Conservation (phyloP, 1,140 invertebrate genomes). For the Onthophagus taurus region DNA sequence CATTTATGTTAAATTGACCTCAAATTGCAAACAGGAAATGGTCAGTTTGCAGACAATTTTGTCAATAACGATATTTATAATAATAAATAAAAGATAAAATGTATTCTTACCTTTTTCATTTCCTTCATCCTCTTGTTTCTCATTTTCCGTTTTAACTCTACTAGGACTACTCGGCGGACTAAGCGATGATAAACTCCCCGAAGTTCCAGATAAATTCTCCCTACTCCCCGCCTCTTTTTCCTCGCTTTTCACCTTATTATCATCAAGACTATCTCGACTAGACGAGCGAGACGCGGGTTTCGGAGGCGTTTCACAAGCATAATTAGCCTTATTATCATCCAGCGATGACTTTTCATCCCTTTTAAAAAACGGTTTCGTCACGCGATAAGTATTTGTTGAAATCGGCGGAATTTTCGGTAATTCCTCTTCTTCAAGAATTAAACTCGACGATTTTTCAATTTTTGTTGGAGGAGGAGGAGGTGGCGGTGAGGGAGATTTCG, state of each 20-base stretch:
- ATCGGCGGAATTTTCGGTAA: conserved; percentile 1
- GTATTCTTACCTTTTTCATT: too few relatives aligned
- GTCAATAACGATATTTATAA: too few relatives aligned
- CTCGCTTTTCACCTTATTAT: conserved; percentile 18
- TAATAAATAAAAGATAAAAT: too few relatives aligned
- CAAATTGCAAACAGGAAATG: too few relatives aligned
- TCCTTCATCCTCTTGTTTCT: conserved; percentile 44
- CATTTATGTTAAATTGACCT: too few relatives aligned
- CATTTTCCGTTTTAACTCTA: conserved; percentile 40
- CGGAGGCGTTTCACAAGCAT: conserved; percentile 7
- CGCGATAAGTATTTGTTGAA: not conserved
- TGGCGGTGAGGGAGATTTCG: conserved; percentile 6
- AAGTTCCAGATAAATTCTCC: conserved; percentile 37
- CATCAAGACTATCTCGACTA: conserved; percentile 35
- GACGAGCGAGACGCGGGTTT: conserved; percentile 19
- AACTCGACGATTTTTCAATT: conserved; percentile 7
- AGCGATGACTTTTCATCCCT: not conserved
- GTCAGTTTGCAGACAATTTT: too few relatives aligned
- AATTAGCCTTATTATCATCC: not conserved
- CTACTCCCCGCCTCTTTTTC: conserved; percentile 31
- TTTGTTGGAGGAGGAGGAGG: conserved; percentile 1
- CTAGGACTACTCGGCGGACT: conserved; percentile 41
- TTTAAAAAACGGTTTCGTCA: conserved; percentile 11
- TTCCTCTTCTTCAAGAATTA: conserved; percentile 9
- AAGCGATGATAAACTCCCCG: conserved; percentile 36